A percentile compares a stretch with the other conserved stretches of the same genome.
These are phyloP conservation scores for Galeruca laticollis DNA, from an alignment of 2,888 invertebrate genomes.

Conservation along the genomic window DNA sequence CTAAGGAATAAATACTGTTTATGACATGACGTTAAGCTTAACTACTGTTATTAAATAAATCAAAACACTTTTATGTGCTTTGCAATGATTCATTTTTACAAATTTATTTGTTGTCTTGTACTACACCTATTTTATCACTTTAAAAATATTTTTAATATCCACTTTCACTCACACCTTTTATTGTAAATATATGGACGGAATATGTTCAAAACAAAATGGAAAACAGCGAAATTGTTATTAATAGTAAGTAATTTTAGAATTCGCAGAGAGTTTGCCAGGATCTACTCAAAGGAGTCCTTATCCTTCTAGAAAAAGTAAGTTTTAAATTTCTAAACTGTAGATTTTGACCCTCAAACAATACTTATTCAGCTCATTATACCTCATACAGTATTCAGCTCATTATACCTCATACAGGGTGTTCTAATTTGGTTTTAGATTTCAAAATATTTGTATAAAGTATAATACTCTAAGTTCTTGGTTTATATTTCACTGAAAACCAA, in stretches of 20 bases:
- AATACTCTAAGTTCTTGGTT: no score
- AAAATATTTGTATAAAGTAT: no score
- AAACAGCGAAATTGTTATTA: slow-evolving; percentile 22
- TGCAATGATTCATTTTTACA: background rate
- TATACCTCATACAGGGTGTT: no score
- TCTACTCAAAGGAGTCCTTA: slow-evolving; percentile 89
- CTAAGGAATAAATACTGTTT: no score
- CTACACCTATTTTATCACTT: slow-evolving; percentile 8
- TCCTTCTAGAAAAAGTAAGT: slow-evolving; percentile 87
- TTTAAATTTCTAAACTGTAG: slow-evolving; percentile 35
- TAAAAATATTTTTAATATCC: slow-evolving; percentile 9
- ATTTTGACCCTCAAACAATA: background rate
- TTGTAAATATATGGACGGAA: slow-evolving; percentile 13
- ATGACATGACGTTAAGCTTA: background rate
- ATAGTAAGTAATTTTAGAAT: slow-evolving; percentile 72
- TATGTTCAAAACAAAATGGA: slow-evolving; percentile 17
- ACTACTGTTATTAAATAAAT: background rate
- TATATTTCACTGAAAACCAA: no score
- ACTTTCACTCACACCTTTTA: slow-evolving; percentile 18
- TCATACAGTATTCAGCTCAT: no score
- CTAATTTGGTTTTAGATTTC: no score
- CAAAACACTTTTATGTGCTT: background rate
- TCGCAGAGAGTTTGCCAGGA: slow-evolving; percentile 87
- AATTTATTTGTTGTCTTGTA: background rate
- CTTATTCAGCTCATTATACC: no score